Conservation (phyloP, 2,797 vertebrate genomes). For the Nannoperca australis region DNA sequence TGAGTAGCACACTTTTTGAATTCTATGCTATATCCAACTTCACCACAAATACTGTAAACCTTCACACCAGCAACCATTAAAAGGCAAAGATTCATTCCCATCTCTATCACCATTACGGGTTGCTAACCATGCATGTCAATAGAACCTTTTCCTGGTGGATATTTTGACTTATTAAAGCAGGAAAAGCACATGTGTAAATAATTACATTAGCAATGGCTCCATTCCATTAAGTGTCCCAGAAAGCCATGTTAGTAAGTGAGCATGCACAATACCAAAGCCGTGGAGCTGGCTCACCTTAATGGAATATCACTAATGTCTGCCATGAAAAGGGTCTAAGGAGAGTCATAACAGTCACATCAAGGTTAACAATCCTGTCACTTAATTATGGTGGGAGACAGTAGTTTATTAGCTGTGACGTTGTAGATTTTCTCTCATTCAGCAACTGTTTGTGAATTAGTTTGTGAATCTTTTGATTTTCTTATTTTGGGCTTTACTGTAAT, state of each 20-base stretch:
- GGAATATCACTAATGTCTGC: neutral
- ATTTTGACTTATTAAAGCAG: neutral
- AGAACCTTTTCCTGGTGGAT: neutral
- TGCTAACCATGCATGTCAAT: slow-evolving; percentile 1
- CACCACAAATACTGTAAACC: neutral
- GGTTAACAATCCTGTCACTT: neutral
- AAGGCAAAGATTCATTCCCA: neutral
- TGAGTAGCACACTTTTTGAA: neutral
- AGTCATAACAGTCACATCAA: neutral
- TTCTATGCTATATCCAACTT: neutral
- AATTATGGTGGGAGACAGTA: neutral
- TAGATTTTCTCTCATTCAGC: neutral
- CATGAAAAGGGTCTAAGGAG: neutral
- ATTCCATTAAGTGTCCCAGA: neutral
- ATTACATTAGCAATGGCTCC: neutral
- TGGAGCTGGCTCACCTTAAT: neutral
- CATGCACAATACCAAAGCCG: neutral
- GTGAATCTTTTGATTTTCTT: neutral
- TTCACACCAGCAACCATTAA: neutral
- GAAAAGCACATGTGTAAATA: neutral
- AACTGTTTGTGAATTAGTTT: neutral
- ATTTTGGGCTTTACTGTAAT: neutral
- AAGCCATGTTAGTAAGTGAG: neutral
- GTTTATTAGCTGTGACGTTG: neutral
- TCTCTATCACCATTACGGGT: neutral